phyloP scores from a whole-genome alignment of 2,113 vertebrate species.

The Orthochromis malagaraziensis region DNA sequence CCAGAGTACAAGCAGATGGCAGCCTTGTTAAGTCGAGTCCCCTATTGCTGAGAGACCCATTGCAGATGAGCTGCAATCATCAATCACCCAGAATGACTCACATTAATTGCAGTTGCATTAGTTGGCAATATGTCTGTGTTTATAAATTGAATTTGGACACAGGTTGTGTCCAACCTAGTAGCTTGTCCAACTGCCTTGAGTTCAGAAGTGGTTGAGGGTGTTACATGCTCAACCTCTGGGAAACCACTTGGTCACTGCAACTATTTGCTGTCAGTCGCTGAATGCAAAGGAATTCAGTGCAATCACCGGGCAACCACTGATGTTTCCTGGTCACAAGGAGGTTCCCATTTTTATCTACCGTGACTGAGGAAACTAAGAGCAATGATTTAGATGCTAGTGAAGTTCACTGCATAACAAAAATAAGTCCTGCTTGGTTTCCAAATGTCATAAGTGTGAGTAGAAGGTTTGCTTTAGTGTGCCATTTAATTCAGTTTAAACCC shows the following conservation, averaged over 20 bases:
- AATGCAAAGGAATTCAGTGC: not conserved
- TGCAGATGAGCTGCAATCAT: not conserved
- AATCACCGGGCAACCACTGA: not conserved
- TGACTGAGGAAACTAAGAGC: not conserved
- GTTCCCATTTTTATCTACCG: not conserved
- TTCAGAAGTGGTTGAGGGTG: not conserved
- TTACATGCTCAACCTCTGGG: not conserved
- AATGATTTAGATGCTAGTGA: not conserved
- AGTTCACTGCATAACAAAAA: not conserved
- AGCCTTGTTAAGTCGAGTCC: not conserved
- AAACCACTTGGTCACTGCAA: not conserved
- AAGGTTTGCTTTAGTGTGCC: not conserved
- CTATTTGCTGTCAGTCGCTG: not conserved
- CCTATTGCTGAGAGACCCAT: not conserved
- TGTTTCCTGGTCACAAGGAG: not conserved
- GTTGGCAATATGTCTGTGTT: not conserved
- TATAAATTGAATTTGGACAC: not conserved
- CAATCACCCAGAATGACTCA: not conserved
- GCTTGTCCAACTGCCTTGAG: not conserved
- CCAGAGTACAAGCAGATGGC: not conserved
- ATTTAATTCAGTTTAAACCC: not conserved
- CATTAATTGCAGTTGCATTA: not conserved
- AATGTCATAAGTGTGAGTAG: not conserved
- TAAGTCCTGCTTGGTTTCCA: not conserved
- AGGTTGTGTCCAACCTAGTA: not conserved